phyloP scores from a whole-genome alignment of 2,113 vertebrate genomes.

The Lamprologus ornatipinnis region DNA sequence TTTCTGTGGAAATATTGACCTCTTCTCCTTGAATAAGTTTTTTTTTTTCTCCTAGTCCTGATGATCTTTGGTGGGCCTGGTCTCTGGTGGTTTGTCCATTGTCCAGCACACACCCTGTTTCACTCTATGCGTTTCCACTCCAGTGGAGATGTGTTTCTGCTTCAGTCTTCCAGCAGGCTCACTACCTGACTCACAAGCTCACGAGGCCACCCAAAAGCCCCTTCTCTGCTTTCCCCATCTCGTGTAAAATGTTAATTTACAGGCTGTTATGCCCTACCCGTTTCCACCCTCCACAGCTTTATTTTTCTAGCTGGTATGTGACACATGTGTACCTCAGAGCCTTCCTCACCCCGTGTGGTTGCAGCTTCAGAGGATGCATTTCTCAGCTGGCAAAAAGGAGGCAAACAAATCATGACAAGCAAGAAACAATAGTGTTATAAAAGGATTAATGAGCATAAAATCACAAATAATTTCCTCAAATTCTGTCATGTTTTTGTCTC shows the following conservation, averaged over 20 bases:
- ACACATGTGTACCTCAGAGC: conserved; percentile 14
- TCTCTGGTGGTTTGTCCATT: background rate
- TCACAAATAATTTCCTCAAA: background rate
- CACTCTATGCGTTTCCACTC: background rate
- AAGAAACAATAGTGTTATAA: background rate
- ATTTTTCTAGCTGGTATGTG: conserved; percentile 13
- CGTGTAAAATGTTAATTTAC: conserved; percentile 30
- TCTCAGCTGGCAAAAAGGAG: conserved; percentile 8
- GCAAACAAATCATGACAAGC: background rate
- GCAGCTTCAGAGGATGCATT: conserved; percentile 9
- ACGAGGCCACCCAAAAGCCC: background rate
- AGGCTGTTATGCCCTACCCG: background rate
- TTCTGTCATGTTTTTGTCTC: background rate
- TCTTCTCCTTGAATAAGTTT: background rate
- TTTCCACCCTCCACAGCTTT: background rate
- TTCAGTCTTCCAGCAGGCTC: conserved; percentile 5
- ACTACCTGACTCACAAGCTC: conserved; percentile 17
- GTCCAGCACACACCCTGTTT: background rate
- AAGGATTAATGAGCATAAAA: background rate
- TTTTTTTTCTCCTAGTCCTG: background rate
- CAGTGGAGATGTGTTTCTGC: background rate
- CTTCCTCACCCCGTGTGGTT: background rate
- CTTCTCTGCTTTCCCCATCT: conserved; percentile 49
- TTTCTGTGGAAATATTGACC: conserved; percentile 3
- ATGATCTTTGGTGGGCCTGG: background rate